Percentiles rank a stretch among this genome's conserved stretches.
Conservation (phyloP, 2,888 invertebrate genomes). For the Cerastis rubricosa region DNA sequence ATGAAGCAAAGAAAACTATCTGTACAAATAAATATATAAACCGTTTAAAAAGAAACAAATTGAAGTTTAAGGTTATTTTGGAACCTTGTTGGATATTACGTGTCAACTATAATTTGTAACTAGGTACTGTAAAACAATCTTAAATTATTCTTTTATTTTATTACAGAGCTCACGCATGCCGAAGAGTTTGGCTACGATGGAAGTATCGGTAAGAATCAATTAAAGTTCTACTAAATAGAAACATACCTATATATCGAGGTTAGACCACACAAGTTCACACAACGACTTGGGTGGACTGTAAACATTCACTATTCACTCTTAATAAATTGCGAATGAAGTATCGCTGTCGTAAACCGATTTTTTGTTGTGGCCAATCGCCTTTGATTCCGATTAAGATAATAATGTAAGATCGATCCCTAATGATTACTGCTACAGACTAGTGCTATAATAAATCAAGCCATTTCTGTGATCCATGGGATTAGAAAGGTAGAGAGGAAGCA, state of each 20-base stretch:
- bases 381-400: background rate
- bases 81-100: slow-evolving; percentile 9
- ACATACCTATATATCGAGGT: slow-evolving; percentile 22
- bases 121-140: background rate
- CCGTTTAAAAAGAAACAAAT: background rate
- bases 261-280: slow-evolving; percentile 40
- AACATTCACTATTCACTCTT: slow-evolving; percentile 36
- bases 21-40: background rate
- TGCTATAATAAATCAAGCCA: background rate
- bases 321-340: slow-evolving; percentile 28
- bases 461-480: slow-evolving; percentile 15
- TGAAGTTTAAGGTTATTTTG: slow-evolving; percentile 1
- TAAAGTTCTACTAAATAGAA: slow-evolving; percentile 2
- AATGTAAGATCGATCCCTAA: background rate
- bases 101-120: slow-evolving; percentile 16
- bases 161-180: slow-evolving; percentile 77
- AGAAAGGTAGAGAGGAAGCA: slow-evolving; percentile 24
- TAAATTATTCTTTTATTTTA: slow-evolving; percentile 68
- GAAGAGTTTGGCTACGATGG: slow-evolving; percentile 92
- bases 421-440: background rate
- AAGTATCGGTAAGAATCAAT: slow-evolving; percentile 84
- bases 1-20: background rate
- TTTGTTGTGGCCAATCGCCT: background rate
- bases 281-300: slow-evolving; percentile 23
- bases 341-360: background rate